Percentiles rank a stretch among this genome's conserved stretches.
phyloP scores from a whole-genome alignment of 2,797 vertebrate species.

The Danionella dracula region DNA sequence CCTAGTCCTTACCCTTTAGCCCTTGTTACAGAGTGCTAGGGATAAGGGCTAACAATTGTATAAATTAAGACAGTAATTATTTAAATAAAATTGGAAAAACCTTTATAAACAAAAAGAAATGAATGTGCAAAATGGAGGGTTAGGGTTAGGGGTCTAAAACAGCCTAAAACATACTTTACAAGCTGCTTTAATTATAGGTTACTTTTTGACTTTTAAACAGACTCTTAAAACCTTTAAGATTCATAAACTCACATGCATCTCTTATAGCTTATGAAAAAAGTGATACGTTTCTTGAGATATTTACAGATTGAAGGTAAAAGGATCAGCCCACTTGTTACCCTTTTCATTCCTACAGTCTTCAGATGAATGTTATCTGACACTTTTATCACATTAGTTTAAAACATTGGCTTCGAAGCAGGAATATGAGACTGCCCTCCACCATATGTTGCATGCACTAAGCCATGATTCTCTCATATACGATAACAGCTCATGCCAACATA shows the following conservation, averaged over 20 bases:
- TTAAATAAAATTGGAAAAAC: too few relatives aligned
- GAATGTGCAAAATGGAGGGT: too few relatives aligned
- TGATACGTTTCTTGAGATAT: not conserved
- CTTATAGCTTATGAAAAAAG: not conserved
- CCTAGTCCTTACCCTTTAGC: too few relatives aligned
- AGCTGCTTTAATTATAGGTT: too few relatives aligned
- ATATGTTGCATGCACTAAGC: not conserved
- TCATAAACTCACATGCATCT: not conserved
- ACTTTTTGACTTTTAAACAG: too few relatives aligned
- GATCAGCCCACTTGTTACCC: not conserved
- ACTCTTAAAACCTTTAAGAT: not conserved
- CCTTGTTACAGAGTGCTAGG: too few relatives aligned
- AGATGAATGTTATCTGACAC: not conserved
- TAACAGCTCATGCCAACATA: constrained; percentile 8
- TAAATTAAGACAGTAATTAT: too few relatives aligned
- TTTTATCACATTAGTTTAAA: constrained; percentile 2
- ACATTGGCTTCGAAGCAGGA: not conserved
- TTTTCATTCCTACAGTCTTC: not conserved
- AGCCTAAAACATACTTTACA: too few relatives aligned
- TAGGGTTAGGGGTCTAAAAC: too few relatives aligned
- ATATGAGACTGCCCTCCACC: not conserved
- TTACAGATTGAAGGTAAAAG: not conserved
- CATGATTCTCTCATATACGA: not conserved
- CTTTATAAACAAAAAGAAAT: too few relatives aligned
- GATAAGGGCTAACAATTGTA: too few relatives aligned